Base-by-base conservation (phyloP, 2,113 vertebrate species). In the Rissa tridactyla region DNA sequence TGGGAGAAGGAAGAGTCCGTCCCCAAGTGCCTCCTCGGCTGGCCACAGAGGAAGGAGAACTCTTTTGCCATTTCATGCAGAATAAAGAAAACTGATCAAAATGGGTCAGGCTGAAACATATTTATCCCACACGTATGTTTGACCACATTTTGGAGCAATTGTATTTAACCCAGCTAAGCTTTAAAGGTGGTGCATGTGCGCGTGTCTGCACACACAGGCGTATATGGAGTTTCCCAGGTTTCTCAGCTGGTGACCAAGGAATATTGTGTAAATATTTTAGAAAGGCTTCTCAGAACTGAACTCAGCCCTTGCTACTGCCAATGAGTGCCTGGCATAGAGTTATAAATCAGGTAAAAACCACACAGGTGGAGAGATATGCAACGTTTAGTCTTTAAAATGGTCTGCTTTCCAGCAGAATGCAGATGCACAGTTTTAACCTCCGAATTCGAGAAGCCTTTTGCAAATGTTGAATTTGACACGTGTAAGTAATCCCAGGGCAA, bases 231-330 rank as follows among this genome's bases (percentile, higher is more conserved):
- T 69, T 40, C 55, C 62, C 62, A 58, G 36, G 9, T 78, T 71
- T 86, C 82, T 38, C 72, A 66, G 55, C 46, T 71, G 49, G 16
- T 3, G 8, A 88, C 15, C 38, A 78, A 81, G 40, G 30, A 72
- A 44, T 62, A 66, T 16, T 32, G 10, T 27, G 15, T 34, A 86
- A 86, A 42, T 90, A 83, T 94, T 96, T 90, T 34, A 86, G 64
- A 86, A 96, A 86, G 14, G 44, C 73, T 92, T 88, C 88, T 68
- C 72, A 38, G 73, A 86, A 42, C n/a, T 55, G 29, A 82, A 82
- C 36, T 92, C 60, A 88, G 34, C 8, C 60, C 80, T 71, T 78
- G 51, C 42, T 86, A 47, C 42, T 86, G 77, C n/a, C 15, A 38
- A 66, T 75, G 55, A 64, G 6, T 68, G 49, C 26, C 38, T 87